Evolutionary conservation across 2,113 vertebrate species (phyloP), one percentile per base, ranked within the genome.

Genomic region (Anarhynchus alexandrinus): DNA sequence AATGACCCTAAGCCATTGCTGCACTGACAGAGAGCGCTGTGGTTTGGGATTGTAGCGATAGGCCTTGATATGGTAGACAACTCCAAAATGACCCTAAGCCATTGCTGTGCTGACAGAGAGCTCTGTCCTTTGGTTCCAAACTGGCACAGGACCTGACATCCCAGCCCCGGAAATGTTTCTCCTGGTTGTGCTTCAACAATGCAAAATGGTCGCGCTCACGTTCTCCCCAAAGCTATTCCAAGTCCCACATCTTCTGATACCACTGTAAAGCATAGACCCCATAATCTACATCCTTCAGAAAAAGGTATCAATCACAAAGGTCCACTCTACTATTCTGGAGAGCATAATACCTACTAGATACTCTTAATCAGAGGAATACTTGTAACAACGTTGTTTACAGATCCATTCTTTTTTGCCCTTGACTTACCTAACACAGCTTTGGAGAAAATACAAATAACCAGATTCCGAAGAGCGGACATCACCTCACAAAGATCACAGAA

Each of bases 201-300:
- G 27, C 8, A 17, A 6, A 77, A 29, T 7, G 12, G 15, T 36
- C 23, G 8, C 0, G 1, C 7, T 57, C 8, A 2, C 0, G 0
- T 65, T 74, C 17, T 36, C 40, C 25, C 20, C 34, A 47, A 26
- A 82, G 36, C 45, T 64, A 5, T 52, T 83, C 29, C 2, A 3
- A 32, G 32, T 49, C 27, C 42, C 9, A 21, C 25, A 11, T 38
- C 27, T 23, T 62, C 12, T 7, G 10, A 38, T 78, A 1, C 30
- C 17, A 3, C 14, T 0, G 2, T 61, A 36, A 72, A 74, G 27
- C 6, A 0, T 5, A 52, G 43, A 11, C 55, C 18, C n/a, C 18
- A 2, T 32, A 12, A 64, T 38, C 5, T 0, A 49, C 49, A 49
- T 23, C 49, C 22, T 49, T 49, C 21, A 49, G 49, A 23, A 49